Percentiles rank a stretch among this genome's conserved stretches.
phyloP scores from a whole-genome alignment of 2,113 vertebrate genomes.

The Beaufortia kweichowensis region DNA sequence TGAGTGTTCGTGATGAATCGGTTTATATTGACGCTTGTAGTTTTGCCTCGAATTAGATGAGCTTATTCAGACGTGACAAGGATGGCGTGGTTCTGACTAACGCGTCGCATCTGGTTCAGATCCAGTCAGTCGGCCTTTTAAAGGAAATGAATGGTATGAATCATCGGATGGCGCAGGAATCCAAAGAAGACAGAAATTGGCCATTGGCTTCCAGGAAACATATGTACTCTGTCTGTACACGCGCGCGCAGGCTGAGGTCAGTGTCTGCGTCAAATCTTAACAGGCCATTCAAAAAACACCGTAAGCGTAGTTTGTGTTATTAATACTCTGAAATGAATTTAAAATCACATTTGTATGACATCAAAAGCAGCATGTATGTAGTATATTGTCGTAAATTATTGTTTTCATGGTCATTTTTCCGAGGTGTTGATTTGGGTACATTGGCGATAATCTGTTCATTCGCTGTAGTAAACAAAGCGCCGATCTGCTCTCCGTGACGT shows the following conservation, averaged over 20 bases:
- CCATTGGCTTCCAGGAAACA: conserved; percentile 15
- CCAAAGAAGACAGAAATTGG: conserved; percentile 12
- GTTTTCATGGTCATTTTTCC: no score
- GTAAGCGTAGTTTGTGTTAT: not conserved
- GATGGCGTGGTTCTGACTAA: conserved; percentile 24
- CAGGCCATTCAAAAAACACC: no score
- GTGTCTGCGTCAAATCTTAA: not conserved
- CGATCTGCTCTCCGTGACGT: not conserved
- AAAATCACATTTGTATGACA: no score
- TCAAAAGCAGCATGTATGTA: no score
- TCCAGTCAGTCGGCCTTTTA: not conserved
- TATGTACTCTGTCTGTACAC: not conserved
- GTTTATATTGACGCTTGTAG: not conserved
- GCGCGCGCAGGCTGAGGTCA: not conserved
- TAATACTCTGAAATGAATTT: no score
- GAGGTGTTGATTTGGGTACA: conserved; percentile 8
- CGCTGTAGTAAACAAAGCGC: conserved; percentile 31
- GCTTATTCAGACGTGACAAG: not conserved
- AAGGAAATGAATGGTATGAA: conserved; percentile 15
- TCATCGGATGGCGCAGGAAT: conserved; percentile 15
- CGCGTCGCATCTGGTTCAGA: conserved; percentile 14
- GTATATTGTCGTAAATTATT: no score
- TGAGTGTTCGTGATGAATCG: not conserved
- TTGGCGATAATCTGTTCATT: conserved; percentile 1
- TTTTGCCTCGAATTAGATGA: not conserved